A percentile compares a stretch with the other conserved stretches of the same genome.
phyloP scores from a whole-genome alignment of 2,888 invertebrate genomes.

The Drosophila acutilabella region DNA sequence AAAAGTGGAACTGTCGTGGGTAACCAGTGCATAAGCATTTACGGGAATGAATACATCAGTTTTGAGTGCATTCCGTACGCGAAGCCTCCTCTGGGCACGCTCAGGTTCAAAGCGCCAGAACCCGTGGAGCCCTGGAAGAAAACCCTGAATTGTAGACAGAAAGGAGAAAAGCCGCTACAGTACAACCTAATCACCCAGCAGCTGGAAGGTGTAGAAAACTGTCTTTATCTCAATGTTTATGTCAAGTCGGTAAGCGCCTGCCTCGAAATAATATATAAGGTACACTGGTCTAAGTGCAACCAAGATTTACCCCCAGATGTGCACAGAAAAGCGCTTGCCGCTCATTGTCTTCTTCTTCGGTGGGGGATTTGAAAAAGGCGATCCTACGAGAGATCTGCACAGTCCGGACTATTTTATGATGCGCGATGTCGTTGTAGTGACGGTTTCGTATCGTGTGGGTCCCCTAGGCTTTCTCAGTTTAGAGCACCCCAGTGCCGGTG shows the following conservation, averaged over 20 bases:
- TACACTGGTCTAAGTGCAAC: not conserved
- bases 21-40: slow-evolving; percentile 63
- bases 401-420: slow-evolving; percentile 85
- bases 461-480: slow-evolving; percentile 85
- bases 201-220: slow-evolving; percentile 86
- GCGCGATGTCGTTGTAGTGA: slow-evolving; percentile 85
- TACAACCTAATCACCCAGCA: slow-evolving; percentile 75
- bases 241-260: slow-evolving; percentile 73
- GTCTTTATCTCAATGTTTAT: slow-evolving; percentile 86
- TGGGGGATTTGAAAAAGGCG: slow-evolving; percentile 85
- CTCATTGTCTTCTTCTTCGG: slow-evolving; percentile 86
- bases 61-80: slow-evolving; percentile 81
- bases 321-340: slow-evolving; percentile 66
- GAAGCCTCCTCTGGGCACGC: slow-evolving; percentile 84
- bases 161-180: slow-evolving; percentile 82
- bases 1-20: slow-evolving; percentile 77
- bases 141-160: slow-evolving; percentile 82
- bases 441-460: slow-evolving; percentile 86
- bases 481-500: slow-evolving; percentile 83
- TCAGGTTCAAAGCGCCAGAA: slow-evolving; percentile 84
- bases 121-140: slow-evolving; percentile 83
- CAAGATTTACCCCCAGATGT: slow-evolving; percentile 28
- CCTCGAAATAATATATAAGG: too few species aligned
- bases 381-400: slow-evolving; percentile 79
- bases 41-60: slow-evolving; percentile 67